Evolutionary conservation across 2,888 invertebrate genomes (phyloP).

Genomic region (Cosmopolites sordidus): DNA sequence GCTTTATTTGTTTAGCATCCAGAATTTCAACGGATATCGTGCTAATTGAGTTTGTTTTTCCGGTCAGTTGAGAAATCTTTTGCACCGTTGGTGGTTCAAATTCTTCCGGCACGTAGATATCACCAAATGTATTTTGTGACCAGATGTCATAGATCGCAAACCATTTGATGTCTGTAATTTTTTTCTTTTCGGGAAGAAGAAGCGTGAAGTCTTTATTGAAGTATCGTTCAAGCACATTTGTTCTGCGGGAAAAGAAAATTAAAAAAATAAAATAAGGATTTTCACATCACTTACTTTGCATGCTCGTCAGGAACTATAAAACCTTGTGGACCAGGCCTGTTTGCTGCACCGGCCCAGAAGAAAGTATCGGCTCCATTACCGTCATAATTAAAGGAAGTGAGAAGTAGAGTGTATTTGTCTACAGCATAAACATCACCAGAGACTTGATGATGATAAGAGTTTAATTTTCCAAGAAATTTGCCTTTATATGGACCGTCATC

Average conservation of each 20-base stretch:
- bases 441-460: constrained; percentile 89
- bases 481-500: constrained; percentile 74
- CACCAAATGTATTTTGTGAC: constrained; percentile 83
- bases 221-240: constrained; percentile 80
- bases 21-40: constrained; percentile 70
- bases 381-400: constrained; percentile 82
- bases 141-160: constrained; percentile 82
- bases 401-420: constrained; percentile 74
- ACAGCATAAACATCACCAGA: constrained; percentile 86
- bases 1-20: constrained; percentile 75
- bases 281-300: constrained; percentile 63
- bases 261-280: too few relatives aligned
- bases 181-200: constrained; percentile 78
- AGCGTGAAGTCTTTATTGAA: constrained; percentile 80
- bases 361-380: constrained; percentile 88
- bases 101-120: constrained; percentile 84
- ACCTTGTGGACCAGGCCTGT: constrained; percentile 83
- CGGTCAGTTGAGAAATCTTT: constrained; percentile 55
- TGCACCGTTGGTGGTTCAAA: constrained; percentile 80
- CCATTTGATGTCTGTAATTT: constrained; percentile 84
- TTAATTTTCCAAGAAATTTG: constrained; percentile 77
- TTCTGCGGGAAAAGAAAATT: too few relatives aligned
- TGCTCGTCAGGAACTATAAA: constrained; percentile 86
- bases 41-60: constrained; percentile 64
- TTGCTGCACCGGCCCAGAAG: constrained; percentile 89